Evolutionary conservation across 2,113 vertebrate species (phyloP).

Genomic region (Ptyas mucosa): DNA sequence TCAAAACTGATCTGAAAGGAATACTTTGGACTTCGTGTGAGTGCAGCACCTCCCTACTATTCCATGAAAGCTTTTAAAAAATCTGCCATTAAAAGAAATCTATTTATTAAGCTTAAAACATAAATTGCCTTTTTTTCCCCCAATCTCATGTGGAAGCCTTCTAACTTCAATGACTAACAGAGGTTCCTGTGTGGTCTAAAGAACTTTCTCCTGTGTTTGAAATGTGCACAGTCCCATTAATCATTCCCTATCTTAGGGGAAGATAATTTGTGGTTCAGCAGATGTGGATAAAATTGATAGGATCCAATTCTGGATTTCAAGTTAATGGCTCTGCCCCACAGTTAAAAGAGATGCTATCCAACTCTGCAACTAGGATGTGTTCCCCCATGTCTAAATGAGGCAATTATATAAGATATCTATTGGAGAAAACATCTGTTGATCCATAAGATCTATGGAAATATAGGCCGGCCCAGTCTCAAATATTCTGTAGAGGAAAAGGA

Average conservation of each 20-base stretch:
- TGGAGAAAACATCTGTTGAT: not conserved
- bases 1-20: too few species aligned
- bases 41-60: too few species aligned
- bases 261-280: not conserved
- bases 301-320: not conserved
- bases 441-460: not conserved
- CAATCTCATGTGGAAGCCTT: not conserved
- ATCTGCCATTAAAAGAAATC: too few species aligned
- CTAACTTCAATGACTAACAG: not conserved
- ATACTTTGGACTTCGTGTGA: too few species aligned
- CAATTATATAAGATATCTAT: not conserved
- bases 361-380: not conserved
- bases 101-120: too few species aligned
- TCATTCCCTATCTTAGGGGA: not conserved
- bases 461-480: not conserved
- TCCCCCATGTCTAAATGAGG: not conserved
- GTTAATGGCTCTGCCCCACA: not conserved
- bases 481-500: not conserved
- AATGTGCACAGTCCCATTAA: not conserved
- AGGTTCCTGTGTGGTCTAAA: not conserved
- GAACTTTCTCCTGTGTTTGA: not conserved
- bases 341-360: not conserved
- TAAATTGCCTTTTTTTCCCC: too few species aligned
- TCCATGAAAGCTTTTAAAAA: too few species aligned
- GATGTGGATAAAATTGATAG: not conserved